These are phyloP conservation scores for Vombatus ursinus DNA, from an alignment of 2,113 vertebrate genomes.

Conservation along the genomic window DNA sequence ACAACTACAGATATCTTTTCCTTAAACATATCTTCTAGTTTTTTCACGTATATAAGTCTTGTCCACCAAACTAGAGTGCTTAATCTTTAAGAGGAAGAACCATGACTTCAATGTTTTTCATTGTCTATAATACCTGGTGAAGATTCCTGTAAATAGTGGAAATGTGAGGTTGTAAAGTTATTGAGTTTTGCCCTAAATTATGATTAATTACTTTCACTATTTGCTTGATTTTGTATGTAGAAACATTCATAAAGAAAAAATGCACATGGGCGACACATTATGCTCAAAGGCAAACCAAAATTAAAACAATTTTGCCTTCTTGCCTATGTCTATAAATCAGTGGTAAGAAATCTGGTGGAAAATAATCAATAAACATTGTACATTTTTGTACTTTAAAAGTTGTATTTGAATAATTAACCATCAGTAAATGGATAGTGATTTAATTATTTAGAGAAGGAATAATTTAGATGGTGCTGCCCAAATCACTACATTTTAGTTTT, in stretches of 20 bases:
- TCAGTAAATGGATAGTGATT: neutral
- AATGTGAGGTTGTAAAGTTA: neutral
- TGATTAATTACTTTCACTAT: neutral
- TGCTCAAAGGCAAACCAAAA: neutral
- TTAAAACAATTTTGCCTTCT: neutral
- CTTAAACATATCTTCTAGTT: neutral
- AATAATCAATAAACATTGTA: neutral
- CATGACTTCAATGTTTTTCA: neutral
- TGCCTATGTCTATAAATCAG: neutral
- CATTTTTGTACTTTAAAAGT: neutral
- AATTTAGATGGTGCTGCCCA: neutral
- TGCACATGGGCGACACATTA: neutral
- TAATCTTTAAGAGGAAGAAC: neutral
- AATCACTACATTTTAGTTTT: neutral
- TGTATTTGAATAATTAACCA: neutral
- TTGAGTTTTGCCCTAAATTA: neutral
- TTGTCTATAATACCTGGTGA: neutral
- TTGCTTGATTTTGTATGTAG: neutral
- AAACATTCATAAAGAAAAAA: neutral
- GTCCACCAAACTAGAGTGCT: neutral
- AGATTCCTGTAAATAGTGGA: neutral
- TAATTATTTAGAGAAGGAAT: neutral
- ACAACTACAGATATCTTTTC: neutral
- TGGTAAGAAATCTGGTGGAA: neutral
- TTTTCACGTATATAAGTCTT: neutral